A percentile compares a stretch with the other conserved stretches of the same genome.
These are phyloP conservation scores for Limnephilus rhombicus DNA, from an alignment of 2,888 invertebrate species.

Conservation along the genomic window DNA sequence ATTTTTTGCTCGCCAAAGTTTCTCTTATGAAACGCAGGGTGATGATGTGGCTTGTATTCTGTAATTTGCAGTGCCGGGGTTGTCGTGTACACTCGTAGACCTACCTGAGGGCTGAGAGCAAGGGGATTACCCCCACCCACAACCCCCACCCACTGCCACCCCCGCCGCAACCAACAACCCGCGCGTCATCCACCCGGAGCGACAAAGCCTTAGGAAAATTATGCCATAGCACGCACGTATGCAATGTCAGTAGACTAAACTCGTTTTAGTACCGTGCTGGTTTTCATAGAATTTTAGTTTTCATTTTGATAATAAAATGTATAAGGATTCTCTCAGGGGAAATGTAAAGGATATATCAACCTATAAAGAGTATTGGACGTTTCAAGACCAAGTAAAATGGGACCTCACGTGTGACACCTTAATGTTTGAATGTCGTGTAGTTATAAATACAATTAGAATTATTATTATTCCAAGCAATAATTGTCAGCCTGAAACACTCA, in stretches of 20 bases:
- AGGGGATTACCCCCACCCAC: neutral
- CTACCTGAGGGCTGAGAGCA: neutral
- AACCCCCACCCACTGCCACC: neutral
- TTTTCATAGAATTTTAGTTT: neutral
- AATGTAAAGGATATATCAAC: neutral
- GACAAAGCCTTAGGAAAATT: constrained; percentile 51
- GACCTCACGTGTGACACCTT: no score
- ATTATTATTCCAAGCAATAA: no score
- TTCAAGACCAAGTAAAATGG: no score
- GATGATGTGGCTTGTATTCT: constrained; percentile 59
- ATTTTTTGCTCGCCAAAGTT: neutral
- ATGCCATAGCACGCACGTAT: constrained; percentile 50
- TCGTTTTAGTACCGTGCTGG: neutral
- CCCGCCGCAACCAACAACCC: neutral
- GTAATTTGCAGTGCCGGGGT: constrained; percentile 54
- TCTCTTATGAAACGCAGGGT: constrained; percentile 39
- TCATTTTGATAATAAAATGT: neutral
- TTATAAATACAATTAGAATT: no score
- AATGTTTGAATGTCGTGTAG: no score
- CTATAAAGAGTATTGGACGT: neutral
- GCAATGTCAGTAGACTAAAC: constrained; percentile 2
- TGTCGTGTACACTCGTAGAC: constrained; percentile 55
- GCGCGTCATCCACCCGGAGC: neutral
- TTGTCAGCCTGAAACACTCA: no score
- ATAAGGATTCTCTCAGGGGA: neutral